Evolutionary conservation across 1,140 invertebrate genomes (phyloP), one percentile per base, ranked within the genome.

Genomic region (Contarinia nasturtii): DNA sequence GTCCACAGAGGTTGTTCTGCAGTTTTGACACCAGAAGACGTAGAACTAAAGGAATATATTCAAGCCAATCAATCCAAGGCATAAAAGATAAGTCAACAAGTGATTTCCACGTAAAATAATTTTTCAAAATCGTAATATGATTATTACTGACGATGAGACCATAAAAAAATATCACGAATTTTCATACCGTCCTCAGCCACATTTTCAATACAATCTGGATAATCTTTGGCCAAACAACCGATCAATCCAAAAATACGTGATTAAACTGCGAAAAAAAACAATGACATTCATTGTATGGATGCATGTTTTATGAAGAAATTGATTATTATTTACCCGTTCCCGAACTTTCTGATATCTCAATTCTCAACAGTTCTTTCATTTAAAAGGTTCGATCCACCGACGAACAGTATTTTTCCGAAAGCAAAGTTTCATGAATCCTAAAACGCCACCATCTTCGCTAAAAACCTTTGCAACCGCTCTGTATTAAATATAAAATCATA

Each of bases 161-260:
- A n/a, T n/a, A n/a, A n/a, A n/a, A n/a, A n/a, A n/a, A 38, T 18
- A 37, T 44, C 34, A 37, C 34, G 17, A 2, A 48, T 45, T 19
- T 14, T 15, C 11, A 19, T 5, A 2, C 21, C 48, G 5, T 40
- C 41, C 1, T 33, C 38, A 1, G 17, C 8, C 5, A 44, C 19
- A 48, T 33, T 44, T 7, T 15, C 18, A 4, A 40, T 40, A 12
- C 38, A 15, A 18, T 20, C 20, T 14, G 48, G 43, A 44, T 21
- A 36, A 19, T 44, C 33, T 44, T 34, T n/a, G 1, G 48, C 27
- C 15, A 48, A 44, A 4, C 44, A 36, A 14, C 48, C 48, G 3
- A 48, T n/a, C 3, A 48, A 33, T 11, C 34, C 42, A 20, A 44
- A 48, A 11, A 41, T 19, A 14, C 27, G 18, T 22, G 37, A 42